Percentiles rank a stretch among this genome's conserved stretches.
Evolutionary conservation across 2,888 invertebrate species (phyloP).

Genomic region (Dicyrtomina minuta): DNA sequence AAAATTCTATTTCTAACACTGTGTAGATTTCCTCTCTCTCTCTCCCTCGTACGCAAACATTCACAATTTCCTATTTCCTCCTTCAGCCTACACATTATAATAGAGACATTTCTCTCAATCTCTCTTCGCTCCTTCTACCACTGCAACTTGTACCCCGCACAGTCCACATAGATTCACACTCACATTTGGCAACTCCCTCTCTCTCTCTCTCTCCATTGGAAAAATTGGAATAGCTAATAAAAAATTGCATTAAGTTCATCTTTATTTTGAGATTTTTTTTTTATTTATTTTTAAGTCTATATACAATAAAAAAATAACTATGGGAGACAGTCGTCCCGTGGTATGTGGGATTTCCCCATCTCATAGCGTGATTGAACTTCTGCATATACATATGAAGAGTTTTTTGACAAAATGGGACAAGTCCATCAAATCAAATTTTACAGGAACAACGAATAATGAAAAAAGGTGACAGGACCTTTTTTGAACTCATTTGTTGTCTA

Average conservation of each 20-base stretch:
- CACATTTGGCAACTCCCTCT: background rate
- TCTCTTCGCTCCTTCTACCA: background rate
- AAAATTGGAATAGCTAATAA: slow-evolving; percentile 16
- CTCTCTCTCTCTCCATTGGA: no score
- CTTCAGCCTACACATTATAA: background rate
- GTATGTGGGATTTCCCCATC: no score
- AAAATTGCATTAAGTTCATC: background rate
- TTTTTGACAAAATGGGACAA: no score
- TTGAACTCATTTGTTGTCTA: no score
- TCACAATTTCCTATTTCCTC: background rate
- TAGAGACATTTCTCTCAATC: no score
- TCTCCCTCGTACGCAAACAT: background rate
- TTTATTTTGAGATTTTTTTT: background rate
- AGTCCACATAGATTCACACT: background rate
- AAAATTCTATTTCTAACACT: slow-evolving; percentile 27
- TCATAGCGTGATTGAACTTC: background rate
- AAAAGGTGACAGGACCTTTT: no score
- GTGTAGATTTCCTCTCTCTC: background rate
- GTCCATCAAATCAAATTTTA: no score
- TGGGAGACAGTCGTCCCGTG: no score
- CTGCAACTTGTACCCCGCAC: background rate
- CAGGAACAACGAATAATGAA: no score
- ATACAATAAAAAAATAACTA: background rate
- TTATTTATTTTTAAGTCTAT: background rate
- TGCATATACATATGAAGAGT: no score